Percentiles rank a stretch among this genome's conserved stretches.
Conservation (phyloP, 2,888 invertebrate species). For the Trachelus stipa region DNA sequence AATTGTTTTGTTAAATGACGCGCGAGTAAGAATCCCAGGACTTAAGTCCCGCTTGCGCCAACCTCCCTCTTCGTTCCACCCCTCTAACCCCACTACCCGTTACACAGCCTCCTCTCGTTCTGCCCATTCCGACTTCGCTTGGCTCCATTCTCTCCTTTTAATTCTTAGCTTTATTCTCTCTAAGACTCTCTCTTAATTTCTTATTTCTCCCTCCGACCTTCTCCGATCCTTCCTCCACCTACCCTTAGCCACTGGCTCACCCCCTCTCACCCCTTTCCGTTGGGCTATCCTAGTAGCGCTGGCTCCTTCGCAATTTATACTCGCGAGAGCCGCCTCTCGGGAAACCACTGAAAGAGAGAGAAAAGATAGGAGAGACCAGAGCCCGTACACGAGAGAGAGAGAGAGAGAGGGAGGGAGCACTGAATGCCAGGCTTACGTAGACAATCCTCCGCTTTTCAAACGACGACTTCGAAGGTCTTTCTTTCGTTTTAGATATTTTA, state of each 20-base stretch:
- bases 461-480: constrained; percentile 58
- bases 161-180: constrained; percentile 68
- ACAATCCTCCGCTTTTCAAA: constrained; percentile 64
- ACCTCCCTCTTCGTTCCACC: constrained; percentile 25
- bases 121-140: constrained; percentile 24
- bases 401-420: constrained; percentile 45
- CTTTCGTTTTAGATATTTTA: constrained; percentile 64
- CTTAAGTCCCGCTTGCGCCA: constrained; percentile 59
- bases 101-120: constrained; percentile 27
- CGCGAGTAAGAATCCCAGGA: constrained; percentile 66
- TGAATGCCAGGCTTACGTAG: constrained; percentile 65
- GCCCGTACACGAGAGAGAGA: constrained; percentile 46
- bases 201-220: constrained; percentile 57
- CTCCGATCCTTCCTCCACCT: constrained; percentile 11
- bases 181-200: constrained; percentile 67
- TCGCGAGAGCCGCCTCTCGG: constrained; percentile 26
- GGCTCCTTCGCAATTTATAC: constrained; percentile 60
- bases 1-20: constrained; percentile 68
- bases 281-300: constrained; percentile 27
- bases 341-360: constrained; percentile 24
- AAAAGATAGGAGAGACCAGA: constrained; percentile 23
- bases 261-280: constrained; percentile 42
- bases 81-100: constrained; percentile 21
- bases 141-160: constrained; percentile 49
- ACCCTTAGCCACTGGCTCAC: constrained; percentile 11